A percentile compares a stretch with the other conserved stretches of the same genome.
These are phyloP conservation scores for Chloroceryle aenea DNA, from an alignment of 2,113 vertebrate species.

Conservation along the genomic window DNA sequence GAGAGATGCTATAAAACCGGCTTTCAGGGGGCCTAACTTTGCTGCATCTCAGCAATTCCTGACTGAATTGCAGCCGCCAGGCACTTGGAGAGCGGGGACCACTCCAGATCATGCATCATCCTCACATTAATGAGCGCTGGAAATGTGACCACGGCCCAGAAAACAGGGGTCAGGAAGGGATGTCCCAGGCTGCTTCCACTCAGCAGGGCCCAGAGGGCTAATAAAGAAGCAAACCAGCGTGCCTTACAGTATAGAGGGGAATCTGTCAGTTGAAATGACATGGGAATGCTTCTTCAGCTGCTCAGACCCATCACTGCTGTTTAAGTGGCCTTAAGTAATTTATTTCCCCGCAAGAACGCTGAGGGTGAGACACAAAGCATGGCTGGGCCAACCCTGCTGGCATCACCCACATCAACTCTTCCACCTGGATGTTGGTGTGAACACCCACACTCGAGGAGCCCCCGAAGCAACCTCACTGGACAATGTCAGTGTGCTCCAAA, in stretches of 20 bases:
- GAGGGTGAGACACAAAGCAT: background rate
- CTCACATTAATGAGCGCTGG: background rate
- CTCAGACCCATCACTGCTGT: background rate
- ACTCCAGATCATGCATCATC: background rate
- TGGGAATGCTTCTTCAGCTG: background rate
- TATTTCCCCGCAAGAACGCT: background rate
- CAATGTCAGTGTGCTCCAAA: background rate
- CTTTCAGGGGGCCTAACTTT: background rate
- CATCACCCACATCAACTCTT: background rate
- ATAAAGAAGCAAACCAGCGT: background rate
- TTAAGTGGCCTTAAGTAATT: background rate
- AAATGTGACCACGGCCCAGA: background rate
- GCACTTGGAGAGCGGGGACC: background rate
- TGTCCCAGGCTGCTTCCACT: background rate
- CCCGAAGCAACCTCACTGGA: background rate
- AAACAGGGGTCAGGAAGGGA: background rate
- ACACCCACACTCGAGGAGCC: background rate
- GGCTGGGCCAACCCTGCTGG: background rate
- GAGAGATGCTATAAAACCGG: background rate
- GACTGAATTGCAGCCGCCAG: background rate
- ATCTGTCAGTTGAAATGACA: background rate
- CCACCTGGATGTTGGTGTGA: background rate
- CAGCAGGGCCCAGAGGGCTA: background rate
- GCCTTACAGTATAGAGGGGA: background rate
- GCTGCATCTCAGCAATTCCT: slow-evolving; percentile 10